Percentiles rank a stretch among this genome's conserved stretches.
These are phyloP conservation scores for Mercenaria mercenaria DNA, from an alignment of 1,140 invertebrate genomes.

Conservation along the genomic window DNA sequence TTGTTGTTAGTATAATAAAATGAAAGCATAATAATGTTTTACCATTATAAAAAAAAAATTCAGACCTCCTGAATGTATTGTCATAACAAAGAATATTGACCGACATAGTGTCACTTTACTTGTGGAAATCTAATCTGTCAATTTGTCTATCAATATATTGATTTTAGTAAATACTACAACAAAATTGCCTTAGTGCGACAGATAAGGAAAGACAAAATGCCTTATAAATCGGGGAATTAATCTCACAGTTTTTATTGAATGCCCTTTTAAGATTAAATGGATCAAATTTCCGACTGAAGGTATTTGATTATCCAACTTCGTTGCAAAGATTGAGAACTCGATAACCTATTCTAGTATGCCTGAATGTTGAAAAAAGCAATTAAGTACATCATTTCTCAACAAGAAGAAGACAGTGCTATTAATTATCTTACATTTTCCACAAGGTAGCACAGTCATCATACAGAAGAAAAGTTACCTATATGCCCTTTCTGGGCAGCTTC, in stretches of 20 bases:
- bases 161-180: background rate
- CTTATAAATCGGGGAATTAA: background rate
- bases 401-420: too few relatives aligned
- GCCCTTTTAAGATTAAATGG: background rate
- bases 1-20: too few relatives aligned
- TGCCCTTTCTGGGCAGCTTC: constrained; percentile 97
- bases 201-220: background rate
- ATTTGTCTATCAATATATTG: background rate
- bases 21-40: too few relatives aligned
- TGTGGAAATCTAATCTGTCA: background rate
- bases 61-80: too few relatives aligned
- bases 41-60: too few relatives aligned
- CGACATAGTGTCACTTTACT: background rate
- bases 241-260: background rate
- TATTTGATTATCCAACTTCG: background rate
- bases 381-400: too few relatives aligned
- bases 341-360: background rate
- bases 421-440: too few relatives aligned
- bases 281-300: background rate
- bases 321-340: background rate
- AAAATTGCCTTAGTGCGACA: background rate
- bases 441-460: too few relatives aligned
- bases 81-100: too few relatives aligned
- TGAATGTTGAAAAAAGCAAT: background rate
- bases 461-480: constrained; percentile 87